phyloP scores from a whole-genome alignment of 2,888 invertebrate species.

The Drosophila nigricruria region DNA sequence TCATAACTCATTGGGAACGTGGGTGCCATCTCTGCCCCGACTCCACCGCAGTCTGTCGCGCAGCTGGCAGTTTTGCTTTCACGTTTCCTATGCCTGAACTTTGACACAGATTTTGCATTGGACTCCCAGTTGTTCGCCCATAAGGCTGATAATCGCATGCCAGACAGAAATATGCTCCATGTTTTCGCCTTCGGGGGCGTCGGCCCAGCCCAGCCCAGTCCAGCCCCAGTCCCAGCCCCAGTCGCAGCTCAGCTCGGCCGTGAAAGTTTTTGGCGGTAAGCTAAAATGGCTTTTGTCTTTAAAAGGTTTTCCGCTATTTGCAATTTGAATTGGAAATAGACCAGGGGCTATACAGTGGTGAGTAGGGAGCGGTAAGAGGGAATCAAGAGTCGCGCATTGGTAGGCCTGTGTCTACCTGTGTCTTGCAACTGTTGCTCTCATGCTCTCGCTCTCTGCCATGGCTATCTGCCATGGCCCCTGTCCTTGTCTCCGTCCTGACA shows the following conservation, averaged over 20 bases:
- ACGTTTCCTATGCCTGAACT: conserved; percentile 75
- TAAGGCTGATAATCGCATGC: conserved; percentile 73
- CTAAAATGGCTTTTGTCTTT: conserved; percentile 41
- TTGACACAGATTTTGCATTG: conserved; percentile 74
- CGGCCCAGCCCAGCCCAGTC: conserved; percentile 29
- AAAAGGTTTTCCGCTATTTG: conserved; percentile 56
- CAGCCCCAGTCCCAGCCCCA: conserved; percentile 16
- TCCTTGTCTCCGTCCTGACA: conserved; percentile 37
- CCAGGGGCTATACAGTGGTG: neutral
- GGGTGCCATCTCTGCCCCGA: conserved; percentile 48
- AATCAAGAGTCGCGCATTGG: neutral
- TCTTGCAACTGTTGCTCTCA: conserved; percentile 28
- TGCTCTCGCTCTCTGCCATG: conserved; percentile 27
- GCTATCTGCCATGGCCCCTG: conserved; percentile 46
- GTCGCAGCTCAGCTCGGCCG: conserved; percentile 27
- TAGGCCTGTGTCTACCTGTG: conserved; percentile 26
- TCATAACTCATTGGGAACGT: conserved; percentile 72
- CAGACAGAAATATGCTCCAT: conserved; percentile 69
- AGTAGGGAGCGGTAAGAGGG: neutral
- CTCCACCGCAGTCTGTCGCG: conserved; percentile 5
- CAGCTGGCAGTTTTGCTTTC: conserved; percentile 63
- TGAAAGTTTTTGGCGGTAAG: conserved; percentile 68
- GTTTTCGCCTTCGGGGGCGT: conserved; percentile 74
- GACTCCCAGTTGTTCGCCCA: conserved; percentile 33
- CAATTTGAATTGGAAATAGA: conserved; percentile 27